Base-by-base conservation (phyloP, 2,113 vertebrate genomes). In the Xenus cinereus region DNA sequence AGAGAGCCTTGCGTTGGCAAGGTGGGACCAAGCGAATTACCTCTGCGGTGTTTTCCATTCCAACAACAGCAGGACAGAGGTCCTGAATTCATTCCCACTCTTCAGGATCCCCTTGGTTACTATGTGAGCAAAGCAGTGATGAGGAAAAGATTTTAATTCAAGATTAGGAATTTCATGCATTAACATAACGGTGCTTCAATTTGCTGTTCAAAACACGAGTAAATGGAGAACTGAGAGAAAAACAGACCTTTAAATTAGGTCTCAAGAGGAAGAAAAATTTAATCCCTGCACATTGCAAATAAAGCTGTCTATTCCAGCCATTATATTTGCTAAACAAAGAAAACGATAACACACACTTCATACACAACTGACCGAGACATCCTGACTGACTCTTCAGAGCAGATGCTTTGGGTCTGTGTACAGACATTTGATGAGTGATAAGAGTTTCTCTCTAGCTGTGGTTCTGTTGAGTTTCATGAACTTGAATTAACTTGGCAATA, bases 241-340 rank as follows among this genome's bases (percentile, higher is more conserved):
- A 91, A 12, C 59, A 95, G 66, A 63, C 33, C 63, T 91, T 96
- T 94, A 95, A 97, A 96, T 97, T 93, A 93, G 67, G 56, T 91
- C 94, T 90, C 90, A 59, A 46, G 94, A 89, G 93, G 60, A 93
- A 93, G 35, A 94, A 90, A 91, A 72, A n/a, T 69, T 80, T 95
- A 93, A 96, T 94, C 76, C 59, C 53, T 91, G n/a, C 16, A 68
- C 82, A 59, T 19, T 59, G 67, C 81, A 96, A 96, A 95, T 83
- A 94, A 95, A 92, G 24, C 59, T 72, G 45, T 86, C 82, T 85
- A 90, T 90, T 93, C 50, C 73, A 92, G 37, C 24, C 20, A 35
- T 84, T 93, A 59, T 84, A 84, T 90, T 56, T 82, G 48, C 35
- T 94, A 82, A 95, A 94, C 51, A 86, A 82, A 74, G 64, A 64